These are phyloP conservation scores for Phasianus colchicus DNA, from an alignment of 2,113 vertebrate species.

Conservation along the genomic window DNA sequence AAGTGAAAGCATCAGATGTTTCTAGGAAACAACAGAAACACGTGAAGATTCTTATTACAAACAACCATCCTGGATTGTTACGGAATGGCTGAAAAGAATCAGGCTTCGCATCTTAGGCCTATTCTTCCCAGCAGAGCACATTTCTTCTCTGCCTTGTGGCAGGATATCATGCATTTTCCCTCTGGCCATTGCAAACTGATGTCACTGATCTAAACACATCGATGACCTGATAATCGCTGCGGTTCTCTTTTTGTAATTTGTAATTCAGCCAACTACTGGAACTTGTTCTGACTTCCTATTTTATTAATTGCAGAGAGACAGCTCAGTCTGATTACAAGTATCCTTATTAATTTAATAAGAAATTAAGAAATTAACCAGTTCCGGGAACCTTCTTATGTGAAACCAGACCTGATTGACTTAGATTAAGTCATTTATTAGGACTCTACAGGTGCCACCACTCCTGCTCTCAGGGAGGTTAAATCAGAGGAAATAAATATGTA, in stretches of 20 bases:
- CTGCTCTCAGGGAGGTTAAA: neutral
- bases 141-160: neutral
- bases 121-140: neutral
- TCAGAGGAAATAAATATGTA: neutral
- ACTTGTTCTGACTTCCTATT: neutral
- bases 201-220: neutral
- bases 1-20: neutral
- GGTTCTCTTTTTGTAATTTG: neutral
- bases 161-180: neutral
- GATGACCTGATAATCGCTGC: neutral
- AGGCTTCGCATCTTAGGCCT: neutral
- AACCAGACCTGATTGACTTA: neutral
- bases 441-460: neutral
- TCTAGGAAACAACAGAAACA: neutral
- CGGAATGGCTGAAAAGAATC: neutral
- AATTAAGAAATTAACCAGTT: constrained; percentile 12
- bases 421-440: neutral
- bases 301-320: neutral
- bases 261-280: neutral
- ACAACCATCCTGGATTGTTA: neutral
- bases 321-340: neutral
- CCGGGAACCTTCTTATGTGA: neutral
- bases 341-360: neutral
- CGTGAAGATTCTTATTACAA: neutral
- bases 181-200: neutral